Evolutionary conservation across 2,797 vertebrate species (phyloP).

Genomic region (Pantherophis vulpinus): DNA sequence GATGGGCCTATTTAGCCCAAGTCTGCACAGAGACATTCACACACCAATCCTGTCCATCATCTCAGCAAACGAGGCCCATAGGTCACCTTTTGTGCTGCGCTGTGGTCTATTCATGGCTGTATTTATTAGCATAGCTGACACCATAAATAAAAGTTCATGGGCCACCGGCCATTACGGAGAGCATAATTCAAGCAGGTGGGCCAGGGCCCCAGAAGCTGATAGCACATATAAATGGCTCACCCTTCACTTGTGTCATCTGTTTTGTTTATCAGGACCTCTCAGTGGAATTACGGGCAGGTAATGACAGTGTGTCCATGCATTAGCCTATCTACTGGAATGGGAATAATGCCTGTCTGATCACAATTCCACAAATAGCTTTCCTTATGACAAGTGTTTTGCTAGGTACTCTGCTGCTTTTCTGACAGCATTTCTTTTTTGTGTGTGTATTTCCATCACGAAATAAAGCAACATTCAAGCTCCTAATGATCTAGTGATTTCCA

Average conservation of each 20-base stretch:
- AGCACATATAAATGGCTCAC: constrained; percentile 14
- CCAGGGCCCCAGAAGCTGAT: constrained; percentile 15
- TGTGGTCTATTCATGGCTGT: background rate
- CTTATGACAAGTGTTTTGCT: background rate
- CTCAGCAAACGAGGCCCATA: constrained; percentile 5
- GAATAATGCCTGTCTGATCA: background rate
- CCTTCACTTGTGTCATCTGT: constrained; percentile 1
- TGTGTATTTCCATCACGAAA: constrained; percentile 45
- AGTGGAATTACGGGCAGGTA: constrained; percentile 13
- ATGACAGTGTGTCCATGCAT: constrained; percentile 8
- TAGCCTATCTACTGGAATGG: background rate
- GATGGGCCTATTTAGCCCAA: background rate
- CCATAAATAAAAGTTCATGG: constrained; percentile 38
- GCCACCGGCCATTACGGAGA: constrained; percentile 37
- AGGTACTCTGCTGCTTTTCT: background rate
- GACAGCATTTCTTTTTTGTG: background rate
- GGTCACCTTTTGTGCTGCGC: background rate
- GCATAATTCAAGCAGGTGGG: constrained; percentile 39
- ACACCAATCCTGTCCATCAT: background rate
- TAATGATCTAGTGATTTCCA: background rate
- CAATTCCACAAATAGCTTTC: constrained; percentile 14
- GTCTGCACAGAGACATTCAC: background rate
- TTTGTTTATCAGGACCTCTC: constrained; percentile 32
- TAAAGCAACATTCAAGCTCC: background rate
- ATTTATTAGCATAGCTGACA: constrained; percentile 25